Evolutionary conservation across 2,888 invertebrate genomes (phyloP).

Genomic region (Dicranocentrus wangi): DNA sequence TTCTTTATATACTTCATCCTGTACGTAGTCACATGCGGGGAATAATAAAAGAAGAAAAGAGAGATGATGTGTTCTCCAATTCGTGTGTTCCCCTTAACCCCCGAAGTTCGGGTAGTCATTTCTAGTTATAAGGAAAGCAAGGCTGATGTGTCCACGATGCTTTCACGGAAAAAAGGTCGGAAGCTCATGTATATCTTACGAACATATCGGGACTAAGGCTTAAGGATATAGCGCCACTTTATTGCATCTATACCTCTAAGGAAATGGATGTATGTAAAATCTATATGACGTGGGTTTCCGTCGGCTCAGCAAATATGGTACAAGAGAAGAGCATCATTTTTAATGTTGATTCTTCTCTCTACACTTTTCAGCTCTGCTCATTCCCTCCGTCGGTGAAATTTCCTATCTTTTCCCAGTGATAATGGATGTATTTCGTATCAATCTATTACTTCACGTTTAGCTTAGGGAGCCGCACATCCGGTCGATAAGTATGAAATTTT

Average conservation of each 20-base stretch:
- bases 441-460: conserved; percentile 14
- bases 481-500: conserved; percentile 37
- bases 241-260: no score
- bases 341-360: conserved; percentile 53
- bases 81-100: conserved; percentile 62
- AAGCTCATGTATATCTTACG: conserved; percentile 12
- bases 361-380: conserved; percentile 10
- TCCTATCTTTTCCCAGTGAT: conserved; percentile 11
- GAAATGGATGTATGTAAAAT: no score
- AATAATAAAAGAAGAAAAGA: conserved; percentile 36
- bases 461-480: conserved; percentile 51
- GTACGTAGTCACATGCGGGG: conserved; percentile 25
- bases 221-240: no score
- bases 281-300: conserved; percentile 49
- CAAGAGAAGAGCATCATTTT: conserved; percentile 61
- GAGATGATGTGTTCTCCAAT: conserved; percentile 23
- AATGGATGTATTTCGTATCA: conserved; percentile 10
- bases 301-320: conserved; percentile 56
- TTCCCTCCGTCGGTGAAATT: conserved; percentile 16
- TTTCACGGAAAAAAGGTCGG: conserved; percentile 44
- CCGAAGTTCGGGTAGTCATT: conserved; percentile 39
- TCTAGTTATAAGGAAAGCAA: background rate
- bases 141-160: conserved; percentile 15
- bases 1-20: conserved; percentile 3
- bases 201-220: background rate